Percentiles rank a stretch among this genome's conserved stretches.
Conservation (phyloP, 2,113 vertebrate genomes). For the Empidonax traillii region DNA sequence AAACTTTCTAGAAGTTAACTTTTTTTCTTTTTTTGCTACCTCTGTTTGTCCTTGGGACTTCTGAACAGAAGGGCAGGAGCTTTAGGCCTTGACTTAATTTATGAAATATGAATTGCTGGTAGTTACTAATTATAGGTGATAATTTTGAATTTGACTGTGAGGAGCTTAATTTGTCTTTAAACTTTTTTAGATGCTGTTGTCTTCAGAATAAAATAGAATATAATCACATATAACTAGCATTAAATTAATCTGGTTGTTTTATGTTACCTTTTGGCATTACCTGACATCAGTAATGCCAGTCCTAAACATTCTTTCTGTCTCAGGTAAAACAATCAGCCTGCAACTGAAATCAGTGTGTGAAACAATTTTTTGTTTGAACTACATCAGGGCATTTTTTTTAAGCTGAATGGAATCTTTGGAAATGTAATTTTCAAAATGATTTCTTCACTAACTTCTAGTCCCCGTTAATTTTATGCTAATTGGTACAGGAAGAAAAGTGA, state of each 20-base stretch:
- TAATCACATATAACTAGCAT: neutral
- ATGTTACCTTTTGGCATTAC: neutral
- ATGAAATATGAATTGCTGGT: neutral
- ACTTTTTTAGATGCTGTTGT: neutral
- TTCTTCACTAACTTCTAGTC: neutral
- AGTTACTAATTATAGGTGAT: neutral
- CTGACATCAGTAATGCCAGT: neutral
- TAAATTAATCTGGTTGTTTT: neutral
- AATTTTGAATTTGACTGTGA: neutral
- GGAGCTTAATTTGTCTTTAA: neutral
- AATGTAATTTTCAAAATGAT: neutral
- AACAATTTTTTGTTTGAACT: neutral
- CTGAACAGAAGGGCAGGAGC: neutral
- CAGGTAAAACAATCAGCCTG: neutral
- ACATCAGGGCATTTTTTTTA: neutral
- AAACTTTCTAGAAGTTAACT: too few relatives aligned
- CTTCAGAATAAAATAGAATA: neutral
- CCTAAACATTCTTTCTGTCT: neutral
- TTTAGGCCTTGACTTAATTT: neutral
- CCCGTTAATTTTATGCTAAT: neutral
- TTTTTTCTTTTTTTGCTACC: too few relatives aligned
- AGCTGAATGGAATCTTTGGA: neutral
- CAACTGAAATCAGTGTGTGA: neutral
- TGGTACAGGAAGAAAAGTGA: neutral
- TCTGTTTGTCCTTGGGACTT: too few relatives aligned